Evolutionary conservation across 2,113 vertebrate species (phyloP).

Genomic region (Burhinus bistriatus): DNA sequence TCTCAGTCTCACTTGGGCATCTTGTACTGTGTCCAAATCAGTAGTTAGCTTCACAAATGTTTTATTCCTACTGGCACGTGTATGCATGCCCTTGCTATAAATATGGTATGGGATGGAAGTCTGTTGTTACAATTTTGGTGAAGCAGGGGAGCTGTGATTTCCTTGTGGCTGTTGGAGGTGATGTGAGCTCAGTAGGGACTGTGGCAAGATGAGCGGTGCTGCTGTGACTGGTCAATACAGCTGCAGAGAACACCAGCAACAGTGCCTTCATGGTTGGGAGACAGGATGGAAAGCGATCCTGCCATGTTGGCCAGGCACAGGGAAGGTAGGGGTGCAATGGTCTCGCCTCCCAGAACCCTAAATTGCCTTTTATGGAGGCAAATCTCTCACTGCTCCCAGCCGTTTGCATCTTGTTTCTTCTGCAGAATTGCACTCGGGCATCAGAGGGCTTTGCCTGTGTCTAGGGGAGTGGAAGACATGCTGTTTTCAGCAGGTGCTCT

Average conservation of each 20-base stretch:
- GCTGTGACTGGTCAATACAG: accelerated
- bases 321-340: not conserved
- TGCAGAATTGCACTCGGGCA: not conserved
- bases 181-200: not conserved
- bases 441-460: not conserved
- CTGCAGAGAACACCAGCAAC: not conserved
- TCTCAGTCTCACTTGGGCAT: not conserved
- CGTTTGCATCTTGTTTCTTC: not conserved
- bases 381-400: not conserved
- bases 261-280: accelerated
- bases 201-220: accelerated
- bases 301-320: accelerated
- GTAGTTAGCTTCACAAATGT: not conserved
- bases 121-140: not conserved
- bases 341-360: not conserved
- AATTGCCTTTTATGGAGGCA: not conserved
- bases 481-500: accelerated
- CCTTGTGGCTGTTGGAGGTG: not conserved
- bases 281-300: not conserved
- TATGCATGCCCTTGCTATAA: not conserved
- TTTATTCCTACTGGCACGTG: not conserved
- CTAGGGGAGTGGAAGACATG: not conserved
- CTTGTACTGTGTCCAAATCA: not conserved
- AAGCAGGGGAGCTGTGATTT: not conserved
- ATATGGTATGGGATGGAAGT: not conserved